Evolutionary conservation across 2,113 vertebrate genomes (phyloP).

Genomic region (Tachycineta bicolor): DNA sequence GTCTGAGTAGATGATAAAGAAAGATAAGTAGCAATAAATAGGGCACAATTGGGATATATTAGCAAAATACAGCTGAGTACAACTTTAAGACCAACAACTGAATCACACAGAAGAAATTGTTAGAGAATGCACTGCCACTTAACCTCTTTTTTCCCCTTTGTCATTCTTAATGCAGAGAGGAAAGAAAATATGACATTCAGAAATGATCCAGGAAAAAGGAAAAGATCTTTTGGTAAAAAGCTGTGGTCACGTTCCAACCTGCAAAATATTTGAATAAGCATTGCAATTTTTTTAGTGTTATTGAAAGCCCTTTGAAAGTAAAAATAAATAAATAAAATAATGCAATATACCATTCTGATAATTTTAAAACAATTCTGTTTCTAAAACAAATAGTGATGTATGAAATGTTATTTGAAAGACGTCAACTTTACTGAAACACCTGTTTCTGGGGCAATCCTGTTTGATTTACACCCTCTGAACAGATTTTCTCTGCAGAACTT

Average conservation of each 20-base stretch:
- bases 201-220: not conserved
- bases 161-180: not conserved
- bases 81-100: not conserved
- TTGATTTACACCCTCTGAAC: conserved; percentile 29
- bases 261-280: not conserved
- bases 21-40: not conserved
- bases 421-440: not conserved
- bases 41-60: not conserved
- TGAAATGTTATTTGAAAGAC: conserved; percentile 9
- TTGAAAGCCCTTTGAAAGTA: not conserved
- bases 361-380: not conserved
- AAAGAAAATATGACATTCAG: not conserved
- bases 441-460: not conserved
- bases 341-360: not conserved
- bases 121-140: not conserved
- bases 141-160: not conserved
- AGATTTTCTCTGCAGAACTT: conserved; percentile 12
- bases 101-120: not conserved
- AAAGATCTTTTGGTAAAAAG: not conserved
- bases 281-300: not conserved
- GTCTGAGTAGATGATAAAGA: not conserved
- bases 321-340: conserved; percentile 12
- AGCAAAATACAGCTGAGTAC: not conserved
- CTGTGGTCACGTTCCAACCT: not conserved
- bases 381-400: conserved; percentile 10